Evolutionary conservation across 1,140 invertebrate genomes (phyloP), one percentile per base, ranked within the genome.

Genomic region (Scaptomyza montana): DNA sequence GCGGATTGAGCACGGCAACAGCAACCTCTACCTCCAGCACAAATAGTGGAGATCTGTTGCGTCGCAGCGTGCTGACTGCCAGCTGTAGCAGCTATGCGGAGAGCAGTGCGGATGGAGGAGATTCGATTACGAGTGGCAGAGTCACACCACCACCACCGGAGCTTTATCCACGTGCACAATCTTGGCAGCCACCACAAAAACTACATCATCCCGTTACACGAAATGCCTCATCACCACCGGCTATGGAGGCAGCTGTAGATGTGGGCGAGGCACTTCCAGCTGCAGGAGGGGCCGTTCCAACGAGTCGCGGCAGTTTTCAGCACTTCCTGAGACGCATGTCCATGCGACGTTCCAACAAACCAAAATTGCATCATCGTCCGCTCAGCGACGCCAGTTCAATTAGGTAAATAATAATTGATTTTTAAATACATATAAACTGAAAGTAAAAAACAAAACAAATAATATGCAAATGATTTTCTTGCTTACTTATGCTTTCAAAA

Each of bases 321-420:
- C 91, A 91, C 49, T 92, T 92, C 65, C 57, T 92, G 49, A 64
- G 90, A 47, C 77, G 91, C 51, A 92, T 92, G 91, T 91, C 91
- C 16, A 91, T 90, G 78, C 73, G 91, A 6, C 85, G 86, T 33
- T 89, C 90, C 5, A 91, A 90, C 53, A 89, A 86, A 41, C 77
- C 77, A 3, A 85, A 89, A 30, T 74, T 57, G 28, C 90, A 86
- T 51, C 79, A 80, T 54, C 84, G 78, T 2, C 82, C 90, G 2
- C 45, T 91, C 4, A 92, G 84, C 21, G 82, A 69, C 12, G 74
- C 89, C 16, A 92, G 90, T 60, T 91, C 91, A 9, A 90, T 92
- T 47, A 28, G 78, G 89, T 92, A 57, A 84, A 72, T 81, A 13
- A 1, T 25, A 25, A 25, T 25, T 25, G 21, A 25, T 25, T 25